Evolutionary conservation across 2,888 invertebrate species (phyloP).

Genomic region (Raillietiella orientalis): DNA sequence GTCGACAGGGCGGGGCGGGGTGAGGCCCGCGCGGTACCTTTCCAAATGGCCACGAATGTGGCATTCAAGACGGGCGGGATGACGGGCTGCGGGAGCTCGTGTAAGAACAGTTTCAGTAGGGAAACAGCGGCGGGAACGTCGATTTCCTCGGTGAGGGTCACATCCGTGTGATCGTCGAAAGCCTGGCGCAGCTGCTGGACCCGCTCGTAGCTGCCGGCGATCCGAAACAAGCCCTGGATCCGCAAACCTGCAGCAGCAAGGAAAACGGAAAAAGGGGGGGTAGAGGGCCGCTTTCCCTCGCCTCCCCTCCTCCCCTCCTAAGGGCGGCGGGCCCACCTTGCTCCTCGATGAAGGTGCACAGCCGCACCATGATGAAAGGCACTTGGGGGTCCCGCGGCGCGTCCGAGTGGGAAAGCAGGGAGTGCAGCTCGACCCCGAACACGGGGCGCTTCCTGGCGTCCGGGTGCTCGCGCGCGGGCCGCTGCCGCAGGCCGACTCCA

Average conservation of each 20-base stretch:
- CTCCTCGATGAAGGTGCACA: conserved; percentile 16
- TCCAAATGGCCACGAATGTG: conserved; percentile 2
- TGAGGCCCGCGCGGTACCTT: conserved; percentile 8
- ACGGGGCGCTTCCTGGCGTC: too few species aligned
- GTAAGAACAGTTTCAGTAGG: conserved; percentile 19
- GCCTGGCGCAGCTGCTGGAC: conserved; percentile 17
- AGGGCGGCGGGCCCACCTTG: conserved; percentile 12
- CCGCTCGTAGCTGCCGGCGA: conserved; percentile 18
- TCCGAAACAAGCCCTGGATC: conserved; percentile 18
- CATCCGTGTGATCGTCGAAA: conserved; percentile 20
- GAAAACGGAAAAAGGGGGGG: conserved; percentile 4
- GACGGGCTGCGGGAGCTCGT: conserved; percentile 19
- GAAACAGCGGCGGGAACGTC: conserved; percentile 21
- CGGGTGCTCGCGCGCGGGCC: too few species aligned
- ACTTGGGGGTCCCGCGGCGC: too few species aligned
- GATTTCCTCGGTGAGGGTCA: conserved; percentile 17
- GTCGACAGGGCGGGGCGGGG: too few species aligned
- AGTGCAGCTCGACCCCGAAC: conserved; percentile 9
- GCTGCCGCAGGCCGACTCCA: too few species aligned
- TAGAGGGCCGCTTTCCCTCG: too few species aligned
- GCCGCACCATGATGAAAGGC: conserved; percentile 14
- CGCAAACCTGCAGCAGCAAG: conserved; percentile 12
- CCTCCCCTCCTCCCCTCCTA: too few species aligned
- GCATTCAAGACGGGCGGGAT: conserved; percentile 15
- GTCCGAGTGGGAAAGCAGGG: conserved; percentile 5